phyloP scores from a whole-genome alignment of 2,888 invertebrate genomes.

The Acanthacorydalis orientalis region DNA sequence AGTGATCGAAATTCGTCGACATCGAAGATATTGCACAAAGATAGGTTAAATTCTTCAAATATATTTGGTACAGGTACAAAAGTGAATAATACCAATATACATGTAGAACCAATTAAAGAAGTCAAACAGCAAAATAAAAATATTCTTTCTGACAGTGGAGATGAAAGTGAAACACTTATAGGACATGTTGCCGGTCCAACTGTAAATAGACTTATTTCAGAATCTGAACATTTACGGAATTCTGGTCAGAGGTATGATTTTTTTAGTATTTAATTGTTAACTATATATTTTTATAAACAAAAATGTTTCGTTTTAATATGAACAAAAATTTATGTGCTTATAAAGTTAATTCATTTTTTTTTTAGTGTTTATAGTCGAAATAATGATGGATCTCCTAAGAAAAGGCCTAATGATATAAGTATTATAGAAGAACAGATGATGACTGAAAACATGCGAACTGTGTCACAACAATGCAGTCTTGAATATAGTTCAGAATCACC shows the following conservation, averaged over 20 bases:
- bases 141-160: conserved; percentile 44
- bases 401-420: conserved; percentile 19
- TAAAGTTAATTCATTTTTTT: too few species aligned
- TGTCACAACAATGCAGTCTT: conserved; percentile 53
- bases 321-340: too few species aligned
- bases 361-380: conserved; percentile 4
- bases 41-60: conserved; percentile 33
- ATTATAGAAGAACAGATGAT: conserved; percentile 16
- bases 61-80: conserved; percentile 56
- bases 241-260: too few species aligned
- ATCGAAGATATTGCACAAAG: conserved; percentile 21
- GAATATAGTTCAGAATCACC: conserved; percentile 48
- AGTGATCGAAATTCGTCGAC: conserved; percentile 8
- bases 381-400: conserved; percentile 19
- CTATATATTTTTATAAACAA: too few species aligned
- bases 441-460: conserved; percentile 35
- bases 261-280: too few species aligned
- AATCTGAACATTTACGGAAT: conserved; percentile 7
- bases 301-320: too few species aligned
- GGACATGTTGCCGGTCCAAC: conserved; percentile 10
- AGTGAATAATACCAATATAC: conserved; percentile 67
- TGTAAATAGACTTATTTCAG: conserved; percentile 10
- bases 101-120: conserved; percentile 46
- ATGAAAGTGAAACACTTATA: conserved; percentile 28
- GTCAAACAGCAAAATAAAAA: conserved; percentile 44